These are phyloP conservation scores for Bedellia somnulentella DNA, from an alignment of 2,888 invertebrate species.

Conservation along the genomic window DNA sequence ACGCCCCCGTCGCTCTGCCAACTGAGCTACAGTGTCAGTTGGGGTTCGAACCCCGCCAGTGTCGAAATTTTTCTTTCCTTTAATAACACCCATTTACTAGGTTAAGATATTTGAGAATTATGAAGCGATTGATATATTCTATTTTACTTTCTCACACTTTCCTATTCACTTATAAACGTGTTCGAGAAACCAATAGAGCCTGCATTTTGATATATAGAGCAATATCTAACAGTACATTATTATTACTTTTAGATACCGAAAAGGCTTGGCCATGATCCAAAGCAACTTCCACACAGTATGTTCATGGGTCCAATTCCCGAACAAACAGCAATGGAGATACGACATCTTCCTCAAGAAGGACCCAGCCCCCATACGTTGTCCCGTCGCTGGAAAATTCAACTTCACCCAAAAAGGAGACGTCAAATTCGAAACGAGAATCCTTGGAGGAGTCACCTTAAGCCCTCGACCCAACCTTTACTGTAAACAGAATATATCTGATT, in stretches of 20 bases:
- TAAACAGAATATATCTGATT: conserved; percentile 90
- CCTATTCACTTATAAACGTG: too few species aligned
- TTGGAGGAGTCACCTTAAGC: conserved; percentile 92
- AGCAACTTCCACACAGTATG: conserved; percentile 91
- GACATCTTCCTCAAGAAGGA: conserved; percentile 83
- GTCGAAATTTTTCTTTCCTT: not conserved
- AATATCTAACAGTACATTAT: conserved; percentile 1
- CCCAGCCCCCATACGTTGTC: conserved; percentile 91
- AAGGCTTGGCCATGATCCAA: conserved; percentile 85
- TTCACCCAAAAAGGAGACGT: conserved; percentile 92
- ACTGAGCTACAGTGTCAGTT: too few species aligned
- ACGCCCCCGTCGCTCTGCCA: too few species aligned
- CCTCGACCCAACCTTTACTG: conserved; percentile 92
- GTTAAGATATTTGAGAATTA: too few species aligned
- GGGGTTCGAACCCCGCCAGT: too few species aligned
- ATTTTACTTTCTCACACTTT: too few species aligned
- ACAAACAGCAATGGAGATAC: conserved; percentile 83
- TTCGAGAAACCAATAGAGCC: too few species aligned
- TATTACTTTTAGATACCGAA: conserved; percentile 68
- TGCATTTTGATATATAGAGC: too few species aligned
- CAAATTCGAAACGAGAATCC: conserved; percentile 87
- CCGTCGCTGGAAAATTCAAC: conserved; percentile 94
- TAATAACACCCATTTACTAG: not conserved
- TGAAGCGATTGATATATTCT: too few species aligned
- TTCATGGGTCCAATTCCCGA: conserved; percentile 91